Conservation (phyloP, 2,797 vertebrate species). For the Phataginus tricuspis region DNA sequence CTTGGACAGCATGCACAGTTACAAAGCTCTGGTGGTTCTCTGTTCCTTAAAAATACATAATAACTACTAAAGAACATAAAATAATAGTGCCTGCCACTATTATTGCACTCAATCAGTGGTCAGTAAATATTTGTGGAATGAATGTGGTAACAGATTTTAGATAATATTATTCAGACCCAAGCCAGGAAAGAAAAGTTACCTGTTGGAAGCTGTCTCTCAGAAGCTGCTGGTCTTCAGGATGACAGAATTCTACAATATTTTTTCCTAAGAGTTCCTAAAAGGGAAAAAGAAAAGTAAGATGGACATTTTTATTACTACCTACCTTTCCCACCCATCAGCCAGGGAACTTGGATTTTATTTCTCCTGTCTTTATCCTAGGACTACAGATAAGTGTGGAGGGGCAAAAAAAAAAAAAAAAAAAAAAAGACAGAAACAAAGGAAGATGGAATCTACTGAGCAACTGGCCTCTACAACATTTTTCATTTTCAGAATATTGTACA, state of each 20-base stretch:
- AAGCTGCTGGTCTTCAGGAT: conserved; percentile 95
- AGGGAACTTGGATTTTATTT: conserved; percentile 30
- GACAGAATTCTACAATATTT: conserved; percentile 94
- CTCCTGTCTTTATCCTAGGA: conserved; percentile 34
- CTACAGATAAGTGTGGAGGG: not conserved
- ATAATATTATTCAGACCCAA: conserved; percentile 27
- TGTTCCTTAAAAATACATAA: not conserved
- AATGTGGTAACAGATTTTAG: not conserved
- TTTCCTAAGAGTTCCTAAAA: conserved; percentile 96
- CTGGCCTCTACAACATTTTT: not conserved
- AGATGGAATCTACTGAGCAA: not conserved
- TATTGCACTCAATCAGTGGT: not conserved
- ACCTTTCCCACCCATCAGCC: not conserved
- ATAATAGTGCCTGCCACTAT: not conserved
- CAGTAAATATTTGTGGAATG: not conserved
- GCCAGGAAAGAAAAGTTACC: conserved; percentile 84
- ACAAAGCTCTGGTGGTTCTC: conserved; percentile 13
- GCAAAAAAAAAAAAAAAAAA: not conserved
- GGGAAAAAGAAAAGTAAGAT: conserved; percentile 30
- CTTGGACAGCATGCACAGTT: not conserved
- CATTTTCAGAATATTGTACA: not conserved
- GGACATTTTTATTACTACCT: not conserved
- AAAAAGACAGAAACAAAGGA: not conserved
- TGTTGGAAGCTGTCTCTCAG: conserved; percentile 97
- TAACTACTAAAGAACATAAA: conserved; percentile 44